Conservation (phyloP, 2,113 vertebrate species). For the Pan paniscus region DNA sequence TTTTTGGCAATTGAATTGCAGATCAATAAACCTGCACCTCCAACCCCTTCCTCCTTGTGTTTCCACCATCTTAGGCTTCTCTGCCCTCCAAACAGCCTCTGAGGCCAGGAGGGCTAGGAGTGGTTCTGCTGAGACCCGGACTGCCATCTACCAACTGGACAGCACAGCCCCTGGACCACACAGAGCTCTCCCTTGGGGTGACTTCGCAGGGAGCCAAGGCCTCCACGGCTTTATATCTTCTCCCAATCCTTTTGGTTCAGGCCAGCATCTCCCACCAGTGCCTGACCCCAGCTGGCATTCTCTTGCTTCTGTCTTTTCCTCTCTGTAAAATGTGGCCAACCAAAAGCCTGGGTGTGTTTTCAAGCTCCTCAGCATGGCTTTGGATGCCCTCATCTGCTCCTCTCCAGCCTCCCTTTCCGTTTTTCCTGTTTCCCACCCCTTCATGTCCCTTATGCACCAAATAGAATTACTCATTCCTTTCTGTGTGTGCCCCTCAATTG, state of each 20-base stretch:
- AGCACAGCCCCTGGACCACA: neutral
- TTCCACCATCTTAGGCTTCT: neutral
- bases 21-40: neutral
- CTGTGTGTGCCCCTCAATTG: neutral
- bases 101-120: neutral
- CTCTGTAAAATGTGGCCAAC: neutral
- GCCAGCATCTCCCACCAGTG: neutral
- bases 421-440: neutral
- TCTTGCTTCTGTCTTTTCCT: neutral
- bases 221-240: neutral
- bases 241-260: neutral
- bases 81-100: neutral
- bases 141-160: neutral
- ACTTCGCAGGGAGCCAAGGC: no score
- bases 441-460: neutral
- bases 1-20: neutral
- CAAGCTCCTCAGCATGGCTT: neutral
- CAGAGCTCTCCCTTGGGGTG: neutral
- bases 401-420: neutral
- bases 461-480: no score
- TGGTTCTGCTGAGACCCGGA: neutral
- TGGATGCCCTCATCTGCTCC: neutral
- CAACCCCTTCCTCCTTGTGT: neutral
- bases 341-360: neutral
- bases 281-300: neutral